Conservation (phyloP, 2,797 vertebrate genomes). For the Platyrinchus mystaceus region DNA sequence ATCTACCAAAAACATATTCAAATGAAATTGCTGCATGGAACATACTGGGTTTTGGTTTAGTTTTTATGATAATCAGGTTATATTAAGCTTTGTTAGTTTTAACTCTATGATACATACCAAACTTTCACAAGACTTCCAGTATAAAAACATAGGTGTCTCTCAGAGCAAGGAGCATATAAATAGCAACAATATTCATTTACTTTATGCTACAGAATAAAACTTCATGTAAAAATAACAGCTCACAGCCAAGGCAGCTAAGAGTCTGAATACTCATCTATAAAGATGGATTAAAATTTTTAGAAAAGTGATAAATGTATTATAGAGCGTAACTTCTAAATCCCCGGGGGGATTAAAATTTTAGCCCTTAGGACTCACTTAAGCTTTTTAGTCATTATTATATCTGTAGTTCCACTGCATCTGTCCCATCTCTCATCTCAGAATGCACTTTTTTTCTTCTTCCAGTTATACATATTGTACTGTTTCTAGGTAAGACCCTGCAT, state of each 20-base stretch:
- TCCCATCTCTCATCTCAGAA: neutral
- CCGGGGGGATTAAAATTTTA: neutral
- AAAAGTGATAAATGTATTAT: neutral
- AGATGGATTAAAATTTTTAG: neutral
- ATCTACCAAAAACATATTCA: neutral
- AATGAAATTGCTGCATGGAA: neutral
- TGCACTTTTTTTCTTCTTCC: neutral
- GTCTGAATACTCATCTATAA: neutral
- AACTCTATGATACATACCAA: neutral
- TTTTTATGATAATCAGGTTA: neutral
- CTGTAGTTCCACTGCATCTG: neutral
- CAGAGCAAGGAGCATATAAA: neutral
- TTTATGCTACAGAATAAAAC: neutral
- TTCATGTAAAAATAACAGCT: neutral
- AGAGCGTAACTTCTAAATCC: neutral
- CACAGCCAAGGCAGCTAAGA: neutral
- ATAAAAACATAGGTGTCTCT: neutral
- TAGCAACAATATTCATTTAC: neutral
- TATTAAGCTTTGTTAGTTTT: neutral
- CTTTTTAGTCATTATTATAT: neutral
- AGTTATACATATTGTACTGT: neutral
- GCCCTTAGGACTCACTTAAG: neutral
- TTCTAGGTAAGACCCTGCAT: neutral
- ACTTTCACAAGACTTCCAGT: neutral
- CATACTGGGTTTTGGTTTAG: neutral